Base-by-base conservation (phyloP, 2,888 invertebrate genomes). In the Polydesmus complanatus region DNA sequence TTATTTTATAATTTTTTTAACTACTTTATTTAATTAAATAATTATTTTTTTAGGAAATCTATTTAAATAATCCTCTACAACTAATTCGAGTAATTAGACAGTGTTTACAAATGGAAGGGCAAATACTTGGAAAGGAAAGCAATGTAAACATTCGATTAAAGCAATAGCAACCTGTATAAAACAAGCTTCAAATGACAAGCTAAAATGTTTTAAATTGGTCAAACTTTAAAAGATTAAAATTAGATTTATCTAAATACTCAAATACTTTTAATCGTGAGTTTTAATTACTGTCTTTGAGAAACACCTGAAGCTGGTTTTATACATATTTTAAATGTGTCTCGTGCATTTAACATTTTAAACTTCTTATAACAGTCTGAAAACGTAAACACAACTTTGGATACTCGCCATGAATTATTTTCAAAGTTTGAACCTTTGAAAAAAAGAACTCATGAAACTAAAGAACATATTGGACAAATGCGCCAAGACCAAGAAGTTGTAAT, bases 401-500 rank as follows among this genome's bases (percentile, higher is more conserved):
- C 66, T 22, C 67, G 69, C 61, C 67, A 69, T 53, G 70, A 70
- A 58, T 70, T 72, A 22, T 64, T 65, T n/a, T 65, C 67, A 58
- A 67, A 69, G 58, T 65, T 72, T 50, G 84, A 85, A 52, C 77
- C 78, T 0, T 77, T 88, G 0, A 77, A 84, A 0, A 79, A 81
- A 68, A 79, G 83, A 65, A 86, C 86, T 2, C 80, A 82, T 61
- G 81, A 83, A 69, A 85, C 86, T 0, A 82, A 82, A 0, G 83
- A 85, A 62, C 84, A 86, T 70, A 79, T 89, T 3, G 75, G 86
- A 14, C 78, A 80, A 64, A 80, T 89, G 74, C 88, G 88, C 67
- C 84, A 87, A 56, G 88, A 87, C 66, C 88, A 89, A 65, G 91
- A 92, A 72, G 81, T 86, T 0, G 89, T 91, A 75, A 86, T 89